Base-by-base conservation (phyloP, 1,140 invertebrate genomes). In the Aleiodes sp. region DNA sequence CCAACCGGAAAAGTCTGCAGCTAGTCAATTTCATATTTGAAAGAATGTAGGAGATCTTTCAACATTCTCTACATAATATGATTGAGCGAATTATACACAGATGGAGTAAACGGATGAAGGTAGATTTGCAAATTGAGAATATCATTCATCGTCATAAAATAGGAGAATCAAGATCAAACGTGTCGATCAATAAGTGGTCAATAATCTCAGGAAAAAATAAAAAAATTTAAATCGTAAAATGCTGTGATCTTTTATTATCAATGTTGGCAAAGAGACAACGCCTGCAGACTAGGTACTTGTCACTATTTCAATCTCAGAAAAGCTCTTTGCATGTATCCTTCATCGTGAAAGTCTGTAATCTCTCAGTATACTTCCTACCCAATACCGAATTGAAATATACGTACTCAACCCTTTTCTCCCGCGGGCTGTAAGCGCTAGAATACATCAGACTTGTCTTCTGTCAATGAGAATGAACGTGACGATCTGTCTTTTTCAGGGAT, bases 341-440 rank as follows among this genome's bases (percentile, higher is more conserved):
- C 12, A 14, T 43, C 39, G 4, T 16, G 16, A 59, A 31, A 24
- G 29, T 59, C 56, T 59, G 56, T 59, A 29, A 59, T 59, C 56
- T 59, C 56, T 59, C n/a, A 14, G 56, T 59, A 26, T 28, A 56
- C 29, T 59, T 59, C 24, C 56, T n/a, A 31, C 29, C 29, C 8
- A 6, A 31, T 59, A 29, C 28, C 29, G 56, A 1, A 7, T 3
- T 29, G n/a, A n/a, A 31, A 59, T 28, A 8, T 8, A 16, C n/a
- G 26, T 10, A 59, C 28, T 29, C 14, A 59, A 29, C 28, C 28
- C 56, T 59, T 59, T 2, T 59, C 56, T 59, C 28, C 7, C 31
- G 7, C 12, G 28, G 12, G 28, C 4, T 59, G 56, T 26, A 31
- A 59, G 29, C 24, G 28, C n/a, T n/a, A n/a, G n/a, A n/a, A 59